Evolutionary conservation across 2,888 invertebrate genomes (phyloP).

Genomic region (Melinaea menophilus): DNA sequence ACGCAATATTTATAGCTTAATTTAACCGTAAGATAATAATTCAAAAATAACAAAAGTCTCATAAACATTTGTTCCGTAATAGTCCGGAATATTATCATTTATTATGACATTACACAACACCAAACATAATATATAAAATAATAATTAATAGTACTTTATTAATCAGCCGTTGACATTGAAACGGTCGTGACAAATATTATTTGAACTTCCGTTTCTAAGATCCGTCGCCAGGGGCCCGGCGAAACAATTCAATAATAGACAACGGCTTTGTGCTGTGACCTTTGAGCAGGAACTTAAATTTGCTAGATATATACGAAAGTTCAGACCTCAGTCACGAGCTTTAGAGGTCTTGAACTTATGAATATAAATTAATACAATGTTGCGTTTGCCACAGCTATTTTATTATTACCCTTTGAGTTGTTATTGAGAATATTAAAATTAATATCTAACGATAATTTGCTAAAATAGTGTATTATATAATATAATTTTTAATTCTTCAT

Average conservation of each 20-base stretch:
- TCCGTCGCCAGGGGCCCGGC: constrained; percentile 19
- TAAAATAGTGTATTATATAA: too few species aligned
- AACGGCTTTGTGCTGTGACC: constrained; percentile 10
- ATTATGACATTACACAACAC: background rate
- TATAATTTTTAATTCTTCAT: too few species aligned
- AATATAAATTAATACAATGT: background rate
- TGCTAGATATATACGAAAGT: background rate
- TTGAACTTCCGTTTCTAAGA: constrained; percentile 24
- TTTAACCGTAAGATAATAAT: too few species aligned
- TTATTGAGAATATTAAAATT: too few species aligned
- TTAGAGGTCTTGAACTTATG: constrained; percentile 4
- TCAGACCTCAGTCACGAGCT: background rate
- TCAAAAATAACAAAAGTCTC: too few species aligned
- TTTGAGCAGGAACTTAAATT: constrained; percentile 12
- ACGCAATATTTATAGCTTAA: too few species aligned
- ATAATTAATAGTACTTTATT: background rate
- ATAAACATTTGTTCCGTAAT: background rate
- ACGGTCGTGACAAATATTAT: constrained; percentile 19
- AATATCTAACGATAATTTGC: too few species aligned
- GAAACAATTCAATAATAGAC: constrained; percentile 20
- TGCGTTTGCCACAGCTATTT: background rate
- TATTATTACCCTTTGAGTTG: too few species aligned
- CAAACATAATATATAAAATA: too few species aligned
- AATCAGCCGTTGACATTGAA: constrained; percentile 10
- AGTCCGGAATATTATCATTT: background rate